Conservation (phyloP, 2,113 vertebrate species). For the Microcebus jonahi region DNA sequence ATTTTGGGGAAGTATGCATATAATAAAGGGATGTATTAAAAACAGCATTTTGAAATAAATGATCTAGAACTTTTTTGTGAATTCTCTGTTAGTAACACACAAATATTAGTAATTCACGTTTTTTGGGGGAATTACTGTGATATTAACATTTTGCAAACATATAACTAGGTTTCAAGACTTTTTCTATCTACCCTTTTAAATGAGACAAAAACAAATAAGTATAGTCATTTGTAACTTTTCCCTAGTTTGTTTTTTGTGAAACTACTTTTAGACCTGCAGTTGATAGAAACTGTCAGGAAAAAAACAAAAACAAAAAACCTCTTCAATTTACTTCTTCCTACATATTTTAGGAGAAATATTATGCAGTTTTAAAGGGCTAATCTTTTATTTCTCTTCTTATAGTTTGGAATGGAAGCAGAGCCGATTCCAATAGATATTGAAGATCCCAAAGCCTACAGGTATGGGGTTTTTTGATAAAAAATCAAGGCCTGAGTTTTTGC, state of each 20-base stretch:
- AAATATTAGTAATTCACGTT: neutral
- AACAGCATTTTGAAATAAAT: slow-evolving; percentile 36
- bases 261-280: neutral
- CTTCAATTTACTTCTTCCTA: neutral
- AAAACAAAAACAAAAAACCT: neutral
- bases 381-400: slow-evolving; percentile 49
- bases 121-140: neutral
- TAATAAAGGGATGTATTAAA: neutral
- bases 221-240: neutral
- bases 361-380: neutral
- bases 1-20: neutral
- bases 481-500: neutral
- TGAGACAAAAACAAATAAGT: slow-evolving; percentile 18
- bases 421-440: slow-evolving; percentile 89
- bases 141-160: slow-evolving; percentile 15
- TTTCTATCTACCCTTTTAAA: neutral
- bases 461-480: slow-evolving; percentile 61
- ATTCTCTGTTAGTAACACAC: slow-evolving; percentile 8
- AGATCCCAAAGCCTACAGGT: slow-evolving; percentile 91
- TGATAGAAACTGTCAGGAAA: neutral
- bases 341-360: neutral
- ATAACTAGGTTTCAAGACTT: neutral
- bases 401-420: slow-evolving; percentile 88
- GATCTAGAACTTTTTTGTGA: neutral
- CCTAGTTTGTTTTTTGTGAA: slow-evolving; percentile 13